These are phyloP conservation scores for Sprattus sprattus DNA, from an alignment of 2,113 vertebrate genomes.

Conservation along the genomic window DNA sequence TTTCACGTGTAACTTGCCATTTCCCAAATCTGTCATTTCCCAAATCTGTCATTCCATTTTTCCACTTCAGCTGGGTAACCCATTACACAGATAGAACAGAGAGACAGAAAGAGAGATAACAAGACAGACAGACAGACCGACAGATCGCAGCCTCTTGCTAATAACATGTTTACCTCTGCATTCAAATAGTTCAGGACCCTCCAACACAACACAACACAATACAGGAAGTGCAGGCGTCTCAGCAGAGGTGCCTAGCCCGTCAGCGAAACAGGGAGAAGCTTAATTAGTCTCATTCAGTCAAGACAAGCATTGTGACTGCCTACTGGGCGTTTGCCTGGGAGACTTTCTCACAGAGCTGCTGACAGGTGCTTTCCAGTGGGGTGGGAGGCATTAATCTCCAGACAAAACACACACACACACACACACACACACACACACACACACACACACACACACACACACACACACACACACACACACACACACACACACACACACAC, in stretches of 20 bases:
- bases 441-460: conserved; percentile 32
- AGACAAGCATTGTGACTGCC: conserved; percentile 37
- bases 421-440: conserved; percentile 39
- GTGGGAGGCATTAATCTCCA: conserved; percentile 43
- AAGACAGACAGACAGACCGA: background rate
- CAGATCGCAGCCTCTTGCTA: background rate
- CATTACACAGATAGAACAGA: background rate
- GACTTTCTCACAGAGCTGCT: conserved; percentile 39
- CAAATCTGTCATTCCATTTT: background rate
- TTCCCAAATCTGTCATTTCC: background rate
- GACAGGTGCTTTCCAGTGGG: conserved; percentile 48
- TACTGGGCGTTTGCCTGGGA: conserved; percentile 31
- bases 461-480: conserved; percentile 29
- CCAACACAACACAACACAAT: background rate
- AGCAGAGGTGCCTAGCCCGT: background rate
- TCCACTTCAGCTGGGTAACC: background rate
- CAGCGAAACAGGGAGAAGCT: conserved; percentile 23
- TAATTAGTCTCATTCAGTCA: conserved; percentile 41
- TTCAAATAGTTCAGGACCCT: background rate
- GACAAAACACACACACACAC: conserved; percentile 7
- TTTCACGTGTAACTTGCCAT: background rate
- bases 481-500: conserved; percentile 37
- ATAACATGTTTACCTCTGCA: background rate
- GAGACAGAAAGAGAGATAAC: background rate
- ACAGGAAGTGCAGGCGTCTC: background rate